Conservation (phyloP, 2,113 vertebrate species). For the Fregata magnificens region DNA sequence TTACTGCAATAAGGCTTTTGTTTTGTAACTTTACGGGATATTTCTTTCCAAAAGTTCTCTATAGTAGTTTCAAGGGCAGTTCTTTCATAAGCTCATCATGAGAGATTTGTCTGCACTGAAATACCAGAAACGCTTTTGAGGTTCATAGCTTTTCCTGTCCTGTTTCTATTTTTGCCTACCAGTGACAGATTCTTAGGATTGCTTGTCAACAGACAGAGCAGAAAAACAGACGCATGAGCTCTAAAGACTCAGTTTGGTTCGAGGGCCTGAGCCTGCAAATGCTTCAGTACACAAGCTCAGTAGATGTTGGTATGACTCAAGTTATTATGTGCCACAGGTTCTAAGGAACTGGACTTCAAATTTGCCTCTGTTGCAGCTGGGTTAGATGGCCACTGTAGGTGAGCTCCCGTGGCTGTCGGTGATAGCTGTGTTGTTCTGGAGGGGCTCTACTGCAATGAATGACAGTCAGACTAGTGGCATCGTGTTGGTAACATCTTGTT, state of each 20-base stretch:
- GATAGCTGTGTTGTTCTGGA: neutral
- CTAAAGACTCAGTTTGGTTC: neutral
- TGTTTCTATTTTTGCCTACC: conserved; percentile 1
- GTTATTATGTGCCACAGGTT: neutral
- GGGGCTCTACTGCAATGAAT: neutral
- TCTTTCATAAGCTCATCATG: neutral
- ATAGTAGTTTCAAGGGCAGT: neutral
- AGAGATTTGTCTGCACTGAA: neutral
- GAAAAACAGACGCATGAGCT: neutral
- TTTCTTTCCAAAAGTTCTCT: neutral
- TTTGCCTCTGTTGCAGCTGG: neutral
- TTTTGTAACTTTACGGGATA: neutral
- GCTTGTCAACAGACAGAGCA: neutral
- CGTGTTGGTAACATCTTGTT: neutral
- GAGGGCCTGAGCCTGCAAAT: neutral
- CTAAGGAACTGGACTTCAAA: neutral
- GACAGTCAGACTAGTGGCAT: neutral
- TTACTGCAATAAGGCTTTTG: neutral
- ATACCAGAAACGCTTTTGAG: conserved; percentile 13
- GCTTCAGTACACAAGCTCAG: neutral
- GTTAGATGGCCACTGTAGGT: neutral
- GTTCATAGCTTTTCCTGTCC: neutral
- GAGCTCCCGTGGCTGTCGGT: neutral
- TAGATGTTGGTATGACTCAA: neutral
- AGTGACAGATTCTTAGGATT: conserved; percentile 27